Evolutionary conservation across 2,113 vertebrate genomes (phyloP).

Genomic region (Trochalopteron elliotii): DNA sequence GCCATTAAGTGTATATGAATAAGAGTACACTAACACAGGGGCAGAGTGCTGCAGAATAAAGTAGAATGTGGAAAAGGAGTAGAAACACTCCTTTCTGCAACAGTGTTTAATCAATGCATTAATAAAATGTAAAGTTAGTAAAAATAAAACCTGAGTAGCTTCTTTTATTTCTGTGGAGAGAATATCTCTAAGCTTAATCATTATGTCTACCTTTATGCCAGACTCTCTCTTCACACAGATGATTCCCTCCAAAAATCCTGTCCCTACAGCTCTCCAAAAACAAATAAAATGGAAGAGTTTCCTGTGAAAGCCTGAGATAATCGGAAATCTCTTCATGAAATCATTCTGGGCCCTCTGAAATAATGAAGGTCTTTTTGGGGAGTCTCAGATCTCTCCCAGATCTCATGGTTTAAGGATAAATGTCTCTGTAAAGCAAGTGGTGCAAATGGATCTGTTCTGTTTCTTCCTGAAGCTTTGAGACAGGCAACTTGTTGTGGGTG

Average conservation of each 20-base stretch:
- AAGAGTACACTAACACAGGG: background rate
- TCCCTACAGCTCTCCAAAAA: background rate
- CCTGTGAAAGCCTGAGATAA: background rate
- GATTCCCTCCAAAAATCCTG: background rate
- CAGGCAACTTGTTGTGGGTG: background rate
- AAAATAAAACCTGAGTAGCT: background rate
- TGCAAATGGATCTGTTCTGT: background rate
- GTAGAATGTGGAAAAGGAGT: background rate
- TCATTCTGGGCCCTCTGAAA: background rate
- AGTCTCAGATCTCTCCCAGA: background rate
- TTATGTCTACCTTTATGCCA: background rate
- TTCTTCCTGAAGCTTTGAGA: background rate
- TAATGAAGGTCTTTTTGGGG: background rate
- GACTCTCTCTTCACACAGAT: background rate
- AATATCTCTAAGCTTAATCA: background rate
- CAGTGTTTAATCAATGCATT: background rate
- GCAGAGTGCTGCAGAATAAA: background rate
- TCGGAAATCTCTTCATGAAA: background rate
- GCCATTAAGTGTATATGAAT: background rate
- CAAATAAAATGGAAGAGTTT: background rate
- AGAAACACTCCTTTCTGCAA: background rate
- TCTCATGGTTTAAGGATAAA: background rate
- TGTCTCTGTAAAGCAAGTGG: background rate
- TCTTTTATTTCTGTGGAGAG: background rate
- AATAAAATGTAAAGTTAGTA: background rate